phyloP scores from a whole-genome alignment of 92 coral and sea anemone genomes.

The Blastomussa wellsi region DNA sequence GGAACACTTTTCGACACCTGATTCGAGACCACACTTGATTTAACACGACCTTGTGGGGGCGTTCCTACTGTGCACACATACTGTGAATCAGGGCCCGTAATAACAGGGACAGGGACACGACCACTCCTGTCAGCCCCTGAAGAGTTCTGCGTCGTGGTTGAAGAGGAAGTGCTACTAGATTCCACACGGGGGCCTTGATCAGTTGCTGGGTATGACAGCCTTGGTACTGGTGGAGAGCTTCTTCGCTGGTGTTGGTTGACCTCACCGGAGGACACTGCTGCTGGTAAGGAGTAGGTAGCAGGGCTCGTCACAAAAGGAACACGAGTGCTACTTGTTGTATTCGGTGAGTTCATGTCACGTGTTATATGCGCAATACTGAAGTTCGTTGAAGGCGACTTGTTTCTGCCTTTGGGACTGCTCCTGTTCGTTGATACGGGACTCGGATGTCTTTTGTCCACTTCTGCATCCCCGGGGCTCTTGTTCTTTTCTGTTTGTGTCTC shows the following conservation, averaged over 20 bases:
- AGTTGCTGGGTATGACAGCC: slow-evolving; percentile 6
- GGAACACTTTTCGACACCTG: not conserved
- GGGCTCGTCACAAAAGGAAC: slow-evolving; percentile 29
- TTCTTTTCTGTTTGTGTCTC: slow-evolving; percentile 19
- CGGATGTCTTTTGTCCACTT: slow-evolving; percentile 14
- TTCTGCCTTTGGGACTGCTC: slow-evolving; percentile 40
- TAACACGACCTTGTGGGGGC: not conserved
- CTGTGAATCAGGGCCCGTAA: slow-evolving; percentile 3
- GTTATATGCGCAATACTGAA: slow-evolving; percentile 97
- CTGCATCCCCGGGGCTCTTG: slow-evolving; percentile 9
- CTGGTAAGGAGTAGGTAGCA: not conserved
- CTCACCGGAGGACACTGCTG: slow-evolving; percentile 5
- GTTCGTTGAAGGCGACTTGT: slow-evolving; percentile 64
- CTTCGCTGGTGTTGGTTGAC: slow-evolving; percentile 29
- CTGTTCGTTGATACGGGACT: slow-evolving; percentile 27
- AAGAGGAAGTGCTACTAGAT: not conserved
- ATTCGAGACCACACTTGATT: not conserved
- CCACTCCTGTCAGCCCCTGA: slow-evolving; percentile 1
- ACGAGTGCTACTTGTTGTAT: slow-evolving; percentile 11
- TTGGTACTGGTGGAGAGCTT: slow-evolving; percentile 16
- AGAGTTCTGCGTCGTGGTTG: not conserved
- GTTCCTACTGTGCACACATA: not conserved
- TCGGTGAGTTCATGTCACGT: slow-evolving; percentile 51
- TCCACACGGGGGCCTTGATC: not conserved
- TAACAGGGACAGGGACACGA: slow-evolving; percentile 4